These are phyloP conservation scores for Palaemon carinicauda DNA, from an alignment of 1,140 invertebrate species.

Conservation along the genomic window DNA sequence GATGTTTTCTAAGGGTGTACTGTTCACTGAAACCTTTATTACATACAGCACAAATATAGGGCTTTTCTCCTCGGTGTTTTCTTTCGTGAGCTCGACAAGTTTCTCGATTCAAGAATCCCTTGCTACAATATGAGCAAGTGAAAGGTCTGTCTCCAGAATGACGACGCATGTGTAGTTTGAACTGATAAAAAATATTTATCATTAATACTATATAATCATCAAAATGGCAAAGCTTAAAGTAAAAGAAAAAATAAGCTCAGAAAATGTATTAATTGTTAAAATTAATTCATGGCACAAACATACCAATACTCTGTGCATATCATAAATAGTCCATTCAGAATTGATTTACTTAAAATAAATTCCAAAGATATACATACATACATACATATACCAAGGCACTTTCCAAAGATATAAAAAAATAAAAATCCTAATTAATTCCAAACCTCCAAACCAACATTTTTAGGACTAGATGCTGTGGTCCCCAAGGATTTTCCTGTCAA, in stretches of 20 bases:
- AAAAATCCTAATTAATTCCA: too few relatives aligned
- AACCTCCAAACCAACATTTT: too few relatives aligned
- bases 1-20: conserved; percentile 88
- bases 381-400: too few relatives aligned
- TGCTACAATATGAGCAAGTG: conserved; percentile 84
- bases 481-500: too few relatives aligned
- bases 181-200: not conserved
- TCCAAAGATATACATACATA: too few relatives aligned
- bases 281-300: too few relatives aligned
- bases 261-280: too few relatives aligned
- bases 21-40: conserved; percentile 90
- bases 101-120: conserved; percentile 77
- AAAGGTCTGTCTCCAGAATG: conserved; percentile 41
- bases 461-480: too few relatives aligned
- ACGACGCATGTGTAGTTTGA: conserved; percentile 35
- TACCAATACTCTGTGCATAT: too few relatives aligned
- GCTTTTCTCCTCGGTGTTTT: conserved; percentile 84
- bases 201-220: not conserved
- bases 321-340: too few relatives aligned
- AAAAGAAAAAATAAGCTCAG: not conserved
- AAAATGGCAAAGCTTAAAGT: not conserved
- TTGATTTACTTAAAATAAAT: too few relatives aligned
- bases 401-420: too few relatives aligned
- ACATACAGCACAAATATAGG: conserved; percentile 83
- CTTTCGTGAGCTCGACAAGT: conserved; percentile 88